A percentile compares a stretch with the other conserved stretches of the same genome.
Conservation (phyloP, 2,113 vertebrate genomes). For the Clupea harengus region DNA sequence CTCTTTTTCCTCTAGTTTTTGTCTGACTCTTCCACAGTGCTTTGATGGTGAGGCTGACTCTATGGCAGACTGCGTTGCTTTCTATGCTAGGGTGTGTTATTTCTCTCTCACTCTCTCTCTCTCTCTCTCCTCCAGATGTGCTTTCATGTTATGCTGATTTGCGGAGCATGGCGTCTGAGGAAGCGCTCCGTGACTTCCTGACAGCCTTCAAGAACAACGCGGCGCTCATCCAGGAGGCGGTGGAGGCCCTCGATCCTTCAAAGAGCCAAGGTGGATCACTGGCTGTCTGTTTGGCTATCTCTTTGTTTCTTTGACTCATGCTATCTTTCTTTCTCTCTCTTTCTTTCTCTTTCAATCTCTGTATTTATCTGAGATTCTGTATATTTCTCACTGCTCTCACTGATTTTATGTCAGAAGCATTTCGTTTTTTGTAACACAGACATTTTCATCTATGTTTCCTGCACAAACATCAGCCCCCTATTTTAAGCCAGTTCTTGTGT, state of each 20-base stretch:
- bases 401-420: not conserved
- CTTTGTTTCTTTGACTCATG: not conserved
- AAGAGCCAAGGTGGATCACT: conserved; percentile 50
- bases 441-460: not conserved
- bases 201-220: conserved; percentile 60
- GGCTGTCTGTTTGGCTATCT: conserved; percentile 3
- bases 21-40: conserved; percentile 22
- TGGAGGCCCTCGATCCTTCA: conserved; percentile 57
- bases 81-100: not conserved
- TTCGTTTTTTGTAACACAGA: not conserved
- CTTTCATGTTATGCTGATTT: conserved; percentile 58
- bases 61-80: not conserved
- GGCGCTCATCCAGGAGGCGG: conserved; percentile 51
- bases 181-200: conserved; percentile 52
- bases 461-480: not conserved
- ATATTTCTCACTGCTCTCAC: not conserved
- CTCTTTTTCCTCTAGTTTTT: not conserved
- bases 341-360: not conserved
- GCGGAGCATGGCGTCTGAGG: conserved; percentile 51
- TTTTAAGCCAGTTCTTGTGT: not conserved
- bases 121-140: conserved; percentile 47
- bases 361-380: not conserved
- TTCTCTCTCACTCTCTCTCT: conserved; percentile 17
- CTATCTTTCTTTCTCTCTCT: conserved; percentile 16
- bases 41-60: conserved; percentile 26